Base-by-base conservation (phyloP, 1,140 invertebrate species). In the Rhyzopertha dominica region DNA sequence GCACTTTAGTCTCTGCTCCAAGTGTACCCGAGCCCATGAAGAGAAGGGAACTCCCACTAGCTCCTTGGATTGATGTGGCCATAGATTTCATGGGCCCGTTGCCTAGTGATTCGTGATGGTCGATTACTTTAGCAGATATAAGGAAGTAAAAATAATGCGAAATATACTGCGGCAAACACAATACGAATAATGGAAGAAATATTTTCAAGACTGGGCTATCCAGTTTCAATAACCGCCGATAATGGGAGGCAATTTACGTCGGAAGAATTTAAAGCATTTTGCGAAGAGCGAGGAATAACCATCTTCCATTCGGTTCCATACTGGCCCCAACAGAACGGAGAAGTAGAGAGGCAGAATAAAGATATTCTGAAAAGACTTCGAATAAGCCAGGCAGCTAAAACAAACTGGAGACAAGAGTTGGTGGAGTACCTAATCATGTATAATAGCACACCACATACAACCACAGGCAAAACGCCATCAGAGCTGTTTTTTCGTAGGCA, bases 381-480 rank as follows among this genome's bases (percentile, higher is more conserved):
- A 52, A 64, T 64, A 17, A 47, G 47, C n/a, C 39, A 61, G 23
- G 16, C 49, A 7, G 46, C 53, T 19, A 57, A 50, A 50, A 50
- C 23, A 20, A 19, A 55, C 29, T 59, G 43, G 44, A 47, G 50
- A 49, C 16, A 52, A 10, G 46, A 58, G 7, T 19, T 62, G 12
- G n/a, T 18, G 5, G 42, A 54, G 22, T 65, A 60, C 35, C 17
- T 58, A 17, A 35, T 66, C n/a, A 63, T 61, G 54, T 63, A 65
- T 41, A 56, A 51, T 10, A 30, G 29, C 4, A 65, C 54, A 12
- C 56, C 52, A 1, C 55, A 62, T 30, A 26, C 47, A 7, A 52
- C 47, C 5, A 58, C 57, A 9, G 55, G 55, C 3, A 52, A 49
- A 45, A 40, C 47, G 4, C 53, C 55, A 40, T 17, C 32, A 0